Conservation (phyloP, 2,888 invertebrate genomes). For the Pachliopta kotzebuea region DNA sequence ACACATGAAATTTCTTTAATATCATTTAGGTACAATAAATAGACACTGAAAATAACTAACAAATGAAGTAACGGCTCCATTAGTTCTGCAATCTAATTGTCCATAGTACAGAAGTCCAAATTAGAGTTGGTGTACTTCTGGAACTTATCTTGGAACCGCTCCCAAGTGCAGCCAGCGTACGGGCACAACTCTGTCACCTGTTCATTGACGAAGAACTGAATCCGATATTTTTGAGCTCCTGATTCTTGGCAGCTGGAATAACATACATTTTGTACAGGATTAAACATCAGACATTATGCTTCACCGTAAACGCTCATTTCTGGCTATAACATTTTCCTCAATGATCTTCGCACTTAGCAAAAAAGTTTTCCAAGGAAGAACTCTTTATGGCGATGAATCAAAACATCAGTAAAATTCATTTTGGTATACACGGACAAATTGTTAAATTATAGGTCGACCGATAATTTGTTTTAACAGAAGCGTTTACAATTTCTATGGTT, state of each 20-base stretch:
- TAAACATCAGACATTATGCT: too few relatives aligned
- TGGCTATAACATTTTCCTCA: too few relatives aligned
- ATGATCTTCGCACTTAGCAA: too few relatives aligned
- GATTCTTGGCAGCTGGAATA: constrained; percentile 52
- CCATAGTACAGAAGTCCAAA: constrained; percentile 54
- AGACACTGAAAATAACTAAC: background rate
- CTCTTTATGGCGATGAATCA: too few relatives aligned
- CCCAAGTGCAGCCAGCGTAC: constrained; percentile 58
- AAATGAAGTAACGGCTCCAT: background rate
- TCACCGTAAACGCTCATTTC: too few relatives aligned
- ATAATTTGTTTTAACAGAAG: too few relatives aligned
- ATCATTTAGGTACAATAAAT: background rate
- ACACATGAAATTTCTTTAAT: background rate
- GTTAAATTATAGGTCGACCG: too few relatives aligned
- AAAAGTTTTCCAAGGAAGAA: too few relatives aligned
- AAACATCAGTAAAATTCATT: too few relatives aligned
- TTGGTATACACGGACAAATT: too few relatives aligned
- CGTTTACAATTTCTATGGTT: too few relatives aligned
- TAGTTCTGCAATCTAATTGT: constrained; percentile 30
- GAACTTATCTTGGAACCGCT: constrained; percentile 55
- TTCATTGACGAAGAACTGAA: constrained; percentile 63
- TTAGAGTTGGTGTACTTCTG: constrained; percentile 43
- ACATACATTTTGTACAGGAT: too few relatives aligned
- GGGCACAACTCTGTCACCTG: constrained; percentile 55
- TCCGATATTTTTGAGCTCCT: constrained; percentile 40